Evolutionary conservation across 2,888 invertebrate genomes (phyloP), one percentile per base, ranked within the genome.

Genomic region (Trichopria drosophilae): DNA sequence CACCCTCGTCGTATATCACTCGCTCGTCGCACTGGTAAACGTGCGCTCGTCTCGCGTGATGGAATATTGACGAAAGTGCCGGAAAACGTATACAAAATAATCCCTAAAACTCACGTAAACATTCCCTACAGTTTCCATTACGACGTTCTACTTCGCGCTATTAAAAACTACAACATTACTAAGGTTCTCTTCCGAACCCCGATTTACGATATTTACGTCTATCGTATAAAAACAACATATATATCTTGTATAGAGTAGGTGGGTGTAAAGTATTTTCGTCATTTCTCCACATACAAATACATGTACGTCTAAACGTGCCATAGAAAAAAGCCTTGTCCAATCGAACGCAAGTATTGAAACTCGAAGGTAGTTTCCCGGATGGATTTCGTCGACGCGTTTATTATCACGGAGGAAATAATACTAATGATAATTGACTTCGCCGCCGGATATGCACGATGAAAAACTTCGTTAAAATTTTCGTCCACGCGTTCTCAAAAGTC

Each of bases 391-490:
- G 13, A 41, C 35, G 26, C 46, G 34, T 24, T 10, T n/a, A 10
- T 15, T n/a, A 18, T n/a, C 26, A 7, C 26, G 2, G 15, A 4
- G 18, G 42, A 52, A 43, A 52, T 54, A 52, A 51, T 51, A 59
- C 44, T 53, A 52, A 50, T 52, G 28, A 51, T 57, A 51, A 51
- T 53, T 54, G 48, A 56, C 51, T 45, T 47, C 36, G 35, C 35
- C 50, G 48, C 52, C 57, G 36, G 60, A 60, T 60, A 58, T 60
- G 58, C 57, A 50, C 39, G 55, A 49, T 53, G 52, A 51, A 55
- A 44, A 55, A 41, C 22, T 43, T 47, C 20, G 20, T 55, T 48
- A 13, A 58, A 60, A 60, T 34, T 42, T n/a, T n/a, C n/a, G n/a
- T n/a, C n/a, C n/a, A n/a, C n/a, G n/a, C n/a, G n/a, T n/a, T n/a